Base-by-base conservation (phyloP, 1,140 invertebrate species). In the Magallana angulata region DNA sequence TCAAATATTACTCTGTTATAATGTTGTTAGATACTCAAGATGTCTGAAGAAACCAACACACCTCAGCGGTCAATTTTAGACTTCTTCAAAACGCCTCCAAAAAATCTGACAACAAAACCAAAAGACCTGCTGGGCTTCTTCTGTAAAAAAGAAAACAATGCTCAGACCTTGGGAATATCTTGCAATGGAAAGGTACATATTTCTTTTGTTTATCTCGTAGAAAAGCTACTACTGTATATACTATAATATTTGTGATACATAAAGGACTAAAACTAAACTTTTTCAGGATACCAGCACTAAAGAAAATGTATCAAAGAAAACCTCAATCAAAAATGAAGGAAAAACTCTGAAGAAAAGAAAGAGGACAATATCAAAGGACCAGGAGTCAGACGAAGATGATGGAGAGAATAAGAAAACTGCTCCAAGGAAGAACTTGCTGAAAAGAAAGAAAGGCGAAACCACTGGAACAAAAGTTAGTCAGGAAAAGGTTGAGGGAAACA, bases 41-140 rank as follows among this genome's bases (percentile, higher is more conserved):
- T 81, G 24, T 84, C 86, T 1, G 85, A 87, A 60, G 88, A 89
- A 56, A 59, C 82, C 18, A 36, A 59, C 58, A 81, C 85, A 36
- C 90, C 90, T 1, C 90, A 90, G 68, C 89, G 85, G 36, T 89
- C 88, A 12, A 90, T 90, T 56, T 18, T 88, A 48, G 90, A 90
- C 82, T 90, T 90, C 88, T 90, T 90, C 82, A 87, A 86, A 82
- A 88, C 88, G 24, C 88, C 90, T 57, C 76, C 56, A n/a, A 90
- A 90, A 82, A 12, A 36, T 16, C 18, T 83, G 58, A 57, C 30
- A n/a, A 71, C 81, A n/a, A 89, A 90, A 84, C 88, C 84, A 3
- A 83, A 85, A 76, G 81, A 82, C 85, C 57, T 87, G 12, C 58
- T 88, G 0, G 81, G 85, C 7, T 88, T 82, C 57, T 89, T 90